Base-by-base conservation (phyloP, 2,888 invertebrate genomes). In the Troglohyphantes excavatus region DNA sequence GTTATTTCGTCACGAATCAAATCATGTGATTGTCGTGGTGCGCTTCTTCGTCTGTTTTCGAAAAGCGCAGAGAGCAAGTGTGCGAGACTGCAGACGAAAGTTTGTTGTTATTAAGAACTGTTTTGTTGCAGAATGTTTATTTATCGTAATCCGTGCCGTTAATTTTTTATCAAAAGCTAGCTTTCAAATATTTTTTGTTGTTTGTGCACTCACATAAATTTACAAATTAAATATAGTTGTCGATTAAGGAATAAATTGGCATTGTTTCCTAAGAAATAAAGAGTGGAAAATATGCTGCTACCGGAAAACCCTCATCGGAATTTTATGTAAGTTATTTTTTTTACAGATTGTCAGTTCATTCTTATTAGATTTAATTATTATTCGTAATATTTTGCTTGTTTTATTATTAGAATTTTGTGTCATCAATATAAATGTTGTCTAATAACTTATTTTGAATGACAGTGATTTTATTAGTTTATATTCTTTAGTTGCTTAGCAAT, bases 21-120 rank as follows among this genome's bases (percentile, higher is more conserved):
- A 43, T 83, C 82, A 83, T 83, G 82, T 83, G 82, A 83, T 27
- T 23, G 21, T 72, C 70, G 53, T 29, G 70, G 33, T 19, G 29
- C 19, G 68, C 33, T 59, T 26, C 17, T 11, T 65, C 65, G 9
- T 53, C 53, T 76, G 76, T 63, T 76, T 76, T 76, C 61, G 29
- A 61, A 53, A 76, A 76, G 67, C 53, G 21, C 39, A 76, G 61
- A 76, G 19, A 21, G 63, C 39, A 23, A 46, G 19, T 19, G 21
- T 67, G 26, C 67, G 26, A 33, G 33, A 33, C 33, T n/a, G 33
- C 13, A 29, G 19, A 21, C 33, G 68, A 33, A 68, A n/a, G 68
- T n/a, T 29, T 53, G 53, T n/a, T 53, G 53, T 53, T n/a, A 53
- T n/a, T 53, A 13, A 53, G n/a, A n/a, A 17, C 53, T 13, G 53